These are phyloP conservation scores for Heliconius ismenius DNA, from an alignment of 2,888 invertebrate genomes.

Conservation along the genomic window DNA sequence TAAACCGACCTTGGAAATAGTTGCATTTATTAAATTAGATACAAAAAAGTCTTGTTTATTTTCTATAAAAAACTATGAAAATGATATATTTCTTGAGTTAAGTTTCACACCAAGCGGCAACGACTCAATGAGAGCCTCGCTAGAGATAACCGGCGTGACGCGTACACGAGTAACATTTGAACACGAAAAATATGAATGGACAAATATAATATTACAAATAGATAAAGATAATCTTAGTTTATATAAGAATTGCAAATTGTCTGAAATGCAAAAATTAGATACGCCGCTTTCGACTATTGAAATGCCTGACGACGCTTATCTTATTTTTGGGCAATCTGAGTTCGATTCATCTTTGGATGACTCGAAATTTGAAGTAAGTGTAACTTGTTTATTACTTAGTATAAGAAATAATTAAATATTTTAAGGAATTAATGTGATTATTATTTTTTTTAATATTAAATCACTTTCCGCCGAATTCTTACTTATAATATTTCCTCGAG, in stretches of 20 bases:
- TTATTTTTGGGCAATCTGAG: conserved; percentile 40
- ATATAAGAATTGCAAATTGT: conserved; percentile 34
- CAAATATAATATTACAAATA: conserved; percentile 33
- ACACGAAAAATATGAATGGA: conserved; percentile 30
- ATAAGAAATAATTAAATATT: no score
- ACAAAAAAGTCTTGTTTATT: conserved; percentile 55
- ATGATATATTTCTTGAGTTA: conserved; percentile 49
- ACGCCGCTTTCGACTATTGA: conserved; percentile 18
- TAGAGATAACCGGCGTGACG: conserved; percentile 38
- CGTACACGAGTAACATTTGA: background rate
- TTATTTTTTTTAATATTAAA: no score
- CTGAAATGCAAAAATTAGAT: background rate
- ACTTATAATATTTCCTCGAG: no score
- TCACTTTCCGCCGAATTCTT: no score
- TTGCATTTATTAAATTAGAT: conserved; percentile 54
- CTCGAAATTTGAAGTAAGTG: conserved; percentile 37
- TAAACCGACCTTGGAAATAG: conserved; percentile 56
- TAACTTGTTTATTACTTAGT: background rate
- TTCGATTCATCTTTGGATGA: background rate
- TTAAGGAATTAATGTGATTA: no score
- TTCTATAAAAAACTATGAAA: conserved; percentile 49
- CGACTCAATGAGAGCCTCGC: conserved; percentile 42
- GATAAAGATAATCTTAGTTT: conserved; percentile 29
- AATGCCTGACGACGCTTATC: conserved; percentile 29
- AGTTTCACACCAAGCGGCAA: conserved; percentile 47